Evolutionary conservation across 2,888 invertebrate species (phyloP).

Genomic region (Rotaria macrura): DNA sequence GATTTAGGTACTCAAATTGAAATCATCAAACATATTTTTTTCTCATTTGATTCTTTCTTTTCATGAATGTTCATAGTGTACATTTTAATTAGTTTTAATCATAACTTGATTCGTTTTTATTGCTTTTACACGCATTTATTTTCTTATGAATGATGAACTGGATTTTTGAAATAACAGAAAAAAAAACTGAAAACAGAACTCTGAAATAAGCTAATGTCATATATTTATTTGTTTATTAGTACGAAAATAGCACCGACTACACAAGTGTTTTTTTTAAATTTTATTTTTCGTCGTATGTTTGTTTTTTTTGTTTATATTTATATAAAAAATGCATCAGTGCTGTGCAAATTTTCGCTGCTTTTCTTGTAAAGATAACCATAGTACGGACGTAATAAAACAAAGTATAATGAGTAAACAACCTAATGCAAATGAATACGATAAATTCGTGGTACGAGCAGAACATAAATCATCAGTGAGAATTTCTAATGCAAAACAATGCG

Average conservation of each 20-base stretch:
- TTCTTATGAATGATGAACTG: no score
- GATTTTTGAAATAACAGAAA: neutral
- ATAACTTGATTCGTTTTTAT: constrained; percentile 10
- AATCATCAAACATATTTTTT: constrained; percentile 25
- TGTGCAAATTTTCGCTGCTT: constrained; percentile 19
- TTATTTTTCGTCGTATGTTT: neutral
- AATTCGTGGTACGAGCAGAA: neutral
- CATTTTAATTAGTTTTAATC: neutral
- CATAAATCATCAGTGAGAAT: constrained; percentile 14
- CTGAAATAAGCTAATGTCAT: no score
- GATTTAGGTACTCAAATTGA: constrained; percentile 13
- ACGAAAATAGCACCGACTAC: neutral
- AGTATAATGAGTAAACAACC: neutral
- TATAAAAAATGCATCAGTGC: neutral
- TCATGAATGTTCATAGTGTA: constrained; percentile 24
- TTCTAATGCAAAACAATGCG: constrained; percentile 5
- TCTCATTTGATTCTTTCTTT: constrained; percentile 22
- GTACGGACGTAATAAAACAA: neutral
- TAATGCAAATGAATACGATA: neutral
- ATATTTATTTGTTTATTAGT: neutral
- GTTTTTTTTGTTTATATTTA: neutral
- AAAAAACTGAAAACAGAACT: neutral
- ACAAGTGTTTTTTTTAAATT: neutral
- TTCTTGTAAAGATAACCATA: constrained; percentile 18
- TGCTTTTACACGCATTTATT: no score